Conservation (phyloP, 2,797 vertebrate genomes). For the Leucoraja ocellata region DNA sequence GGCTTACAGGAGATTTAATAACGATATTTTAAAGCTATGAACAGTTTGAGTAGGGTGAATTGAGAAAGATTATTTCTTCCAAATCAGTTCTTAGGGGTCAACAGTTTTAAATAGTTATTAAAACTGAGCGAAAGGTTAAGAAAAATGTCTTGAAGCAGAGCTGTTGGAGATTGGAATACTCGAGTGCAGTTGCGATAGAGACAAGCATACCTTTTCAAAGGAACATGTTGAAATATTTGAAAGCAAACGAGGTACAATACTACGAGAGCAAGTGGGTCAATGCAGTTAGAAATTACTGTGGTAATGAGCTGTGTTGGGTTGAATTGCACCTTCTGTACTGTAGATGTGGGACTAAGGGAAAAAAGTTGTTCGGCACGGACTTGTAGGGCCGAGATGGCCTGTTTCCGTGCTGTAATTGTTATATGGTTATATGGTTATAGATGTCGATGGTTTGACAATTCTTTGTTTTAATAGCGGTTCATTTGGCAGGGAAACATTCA, state of each 20-base stretch:
- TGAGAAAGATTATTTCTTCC: background rate
- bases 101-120: background rate
- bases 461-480: background rate
- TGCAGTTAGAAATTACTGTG: background rate
- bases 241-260: background rate
- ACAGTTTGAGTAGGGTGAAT: background rate
- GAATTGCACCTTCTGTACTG: background rate
- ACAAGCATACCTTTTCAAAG: background rate
- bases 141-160: background rate
- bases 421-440: no score
- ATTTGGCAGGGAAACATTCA: background rate
- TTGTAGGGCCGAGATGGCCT: no score
- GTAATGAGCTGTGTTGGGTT: background rate
- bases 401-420: no score
- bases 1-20: background rate
- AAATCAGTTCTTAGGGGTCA: background rate
- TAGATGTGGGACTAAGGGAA: no score
- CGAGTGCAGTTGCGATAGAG: background rate
- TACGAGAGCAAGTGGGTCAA: no score
- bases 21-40: background rate
- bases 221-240: background rate
- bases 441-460: background rate
- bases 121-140: background rate
- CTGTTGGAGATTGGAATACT: background rate
- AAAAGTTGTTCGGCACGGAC: no score